These are phyloP conservation scores for Apus apus DNA, from an alignment of 2,113 vertebrate species.

Conservation along the genomic window DNA sequence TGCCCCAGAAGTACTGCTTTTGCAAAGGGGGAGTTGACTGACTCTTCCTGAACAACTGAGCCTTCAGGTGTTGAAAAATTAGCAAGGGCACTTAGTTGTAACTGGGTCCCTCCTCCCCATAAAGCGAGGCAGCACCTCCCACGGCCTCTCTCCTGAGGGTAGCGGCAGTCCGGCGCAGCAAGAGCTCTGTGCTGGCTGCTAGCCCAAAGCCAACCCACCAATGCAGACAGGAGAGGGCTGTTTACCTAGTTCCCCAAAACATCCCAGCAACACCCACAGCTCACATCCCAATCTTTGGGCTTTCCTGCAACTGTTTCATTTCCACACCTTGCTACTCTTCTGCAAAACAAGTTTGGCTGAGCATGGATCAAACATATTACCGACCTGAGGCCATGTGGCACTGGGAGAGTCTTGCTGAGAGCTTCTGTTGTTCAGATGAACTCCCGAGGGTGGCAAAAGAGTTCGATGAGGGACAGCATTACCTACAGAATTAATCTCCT, in stretches of 20 bases:
- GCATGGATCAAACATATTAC: background rate
- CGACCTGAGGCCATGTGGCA: slow-evolving; percentile 78
- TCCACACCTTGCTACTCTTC: background rate
- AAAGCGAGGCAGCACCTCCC: background rate
- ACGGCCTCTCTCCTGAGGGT: background rate
- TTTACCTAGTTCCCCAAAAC: background rate
- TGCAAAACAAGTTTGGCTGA: background rate
- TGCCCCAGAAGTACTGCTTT: background rate
- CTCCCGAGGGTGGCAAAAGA: slow-evolving; percentile 57
- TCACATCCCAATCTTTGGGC: background rate
- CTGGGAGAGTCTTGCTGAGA: slow-evolving; percentile 75
- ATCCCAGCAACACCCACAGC: background rate
- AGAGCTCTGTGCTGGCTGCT: background rate
- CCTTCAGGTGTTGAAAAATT: background rate
- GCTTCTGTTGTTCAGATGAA: slow-evolving; percentile 76
- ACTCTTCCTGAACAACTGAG: background rate
- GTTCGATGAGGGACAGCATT: slow-evolving; percentile 67
- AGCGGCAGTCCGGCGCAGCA: background rate
- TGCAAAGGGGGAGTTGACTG: background rate
- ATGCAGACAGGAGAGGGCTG: background rate
- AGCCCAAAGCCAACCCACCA: background rate
- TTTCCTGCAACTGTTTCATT: rapidly evolving
- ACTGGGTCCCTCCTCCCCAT: background rate
- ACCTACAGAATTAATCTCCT: slow-evolving; percentile 64
- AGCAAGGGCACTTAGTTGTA: background rate